Percentiles rank a stretch among this genome's conserved stretches.
Conservation (phyloP, 2,888 invertebrate species). For the Andrena fulva region DNA sequence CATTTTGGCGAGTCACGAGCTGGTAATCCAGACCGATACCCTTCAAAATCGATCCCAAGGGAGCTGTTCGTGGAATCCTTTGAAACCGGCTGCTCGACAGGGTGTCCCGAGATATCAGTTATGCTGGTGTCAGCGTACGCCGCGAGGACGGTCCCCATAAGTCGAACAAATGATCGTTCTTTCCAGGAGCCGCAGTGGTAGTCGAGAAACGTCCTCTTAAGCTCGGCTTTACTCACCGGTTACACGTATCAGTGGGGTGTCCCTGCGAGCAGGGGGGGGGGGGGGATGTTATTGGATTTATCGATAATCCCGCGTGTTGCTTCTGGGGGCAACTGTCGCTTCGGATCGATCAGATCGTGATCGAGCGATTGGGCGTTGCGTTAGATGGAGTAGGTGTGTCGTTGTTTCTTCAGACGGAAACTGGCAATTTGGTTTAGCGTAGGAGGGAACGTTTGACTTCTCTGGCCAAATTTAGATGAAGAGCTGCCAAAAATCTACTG, state of each 20-base stretch:
- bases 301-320: slow-evolving; percentile 63
- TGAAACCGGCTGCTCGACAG: slow-evolving; percentile 50
- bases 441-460: too few species aligned
- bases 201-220: slow-evolving; percentile 70
- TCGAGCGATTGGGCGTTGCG: slow-evolving; percentile 3
- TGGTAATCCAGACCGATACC: slow-evolving; percentile 36
- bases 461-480: too few species aligned
- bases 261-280: slow-evolving; percentile 45
- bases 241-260: slow-evolving; percentile 61
- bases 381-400: background rate
- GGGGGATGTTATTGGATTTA: slow-evolving; percentile 56
- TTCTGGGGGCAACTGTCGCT: slow-evolving; percentile 48
- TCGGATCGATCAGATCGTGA: slow-evolving; percentile 15
- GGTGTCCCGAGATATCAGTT: slow-evolving; percentile 52
- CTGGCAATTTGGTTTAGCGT: background rate
- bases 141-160: slow-evolving; percentile 40
- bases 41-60: slow-evolving; percentile 44
- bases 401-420: too few species aligned
- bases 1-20: slow-evolving; percentile 52
- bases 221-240: slow-evolving; percentile 53
- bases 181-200: slow-evolving; percentile 64
- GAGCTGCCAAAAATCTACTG: too few species aligned
- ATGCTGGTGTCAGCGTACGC: slow-evolving; percentile 64
- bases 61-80: slow-evolving; percentile 40
- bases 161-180: slow-evolving; percentile 68